Evolutionary conservation across 2,113 vertebrate species (phyloP).

Genomic region (Varanus salvator): DNA sequence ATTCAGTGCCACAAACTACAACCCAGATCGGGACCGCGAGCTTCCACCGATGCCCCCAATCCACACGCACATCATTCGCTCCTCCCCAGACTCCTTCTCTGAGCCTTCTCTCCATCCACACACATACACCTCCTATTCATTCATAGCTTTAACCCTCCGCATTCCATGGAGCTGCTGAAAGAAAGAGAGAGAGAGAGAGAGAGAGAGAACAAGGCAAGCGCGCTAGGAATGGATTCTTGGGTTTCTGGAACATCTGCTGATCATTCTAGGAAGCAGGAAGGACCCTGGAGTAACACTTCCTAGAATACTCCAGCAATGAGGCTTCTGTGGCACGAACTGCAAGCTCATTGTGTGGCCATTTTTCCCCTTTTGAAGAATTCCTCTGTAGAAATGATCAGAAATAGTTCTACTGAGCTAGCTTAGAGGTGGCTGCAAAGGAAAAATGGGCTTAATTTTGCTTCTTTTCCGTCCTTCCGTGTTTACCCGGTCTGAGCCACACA

Average conservation of each 20-base stretch:
- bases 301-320: too few relatives aligned
- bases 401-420: neutral
- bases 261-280: too few relatives aligned
- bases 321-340: too few relatives aligned
- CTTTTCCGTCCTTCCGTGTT: neutral
- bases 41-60: neutral
- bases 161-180: too few relatives aligned
- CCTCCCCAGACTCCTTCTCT: neutral
- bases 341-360: too few relatives aligned
- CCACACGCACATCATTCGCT: too few relatives aligned
- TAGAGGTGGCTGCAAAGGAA: neutral
- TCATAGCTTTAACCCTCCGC: too few relatives aligned
- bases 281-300: too few relatives aligned
- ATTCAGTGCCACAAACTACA: neutral
- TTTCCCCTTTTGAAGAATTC: neutral
- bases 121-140: neutral
- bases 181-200: too few relatives aligned
- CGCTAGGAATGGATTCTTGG: too few relatives aligned
- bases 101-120: neutral
- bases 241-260: too few relatives aligned
- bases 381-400: neutral
- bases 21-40: neutral
- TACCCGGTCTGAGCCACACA: neutral
- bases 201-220: too few relatives aligned
- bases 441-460: neutral